Percentiles rank a stretch among this genome's conserved stretches.
Conservation (phyloP, 2,888 invertebrate genomes). For the Zeuzera pyrina region DNA sequence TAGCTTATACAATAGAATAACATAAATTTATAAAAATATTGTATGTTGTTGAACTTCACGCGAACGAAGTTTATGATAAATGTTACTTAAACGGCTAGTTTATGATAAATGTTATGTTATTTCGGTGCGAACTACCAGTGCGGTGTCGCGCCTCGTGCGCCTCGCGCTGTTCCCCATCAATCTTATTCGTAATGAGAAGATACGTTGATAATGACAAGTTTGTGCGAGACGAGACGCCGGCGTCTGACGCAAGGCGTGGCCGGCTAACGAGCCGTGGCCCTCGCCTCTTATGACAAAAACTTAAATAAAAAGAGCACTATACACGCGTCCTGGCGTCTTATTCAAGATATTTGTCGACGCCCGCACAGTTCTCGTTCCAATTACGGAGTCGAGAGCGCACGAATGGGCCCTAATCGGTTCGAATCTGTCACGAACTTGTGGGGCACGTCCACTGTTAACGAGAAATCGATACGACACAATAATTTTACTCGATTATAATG, state of each 20-base stretch:
- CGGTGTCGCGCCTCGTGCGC: constrained; percentile 10
- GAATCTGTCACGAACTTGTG: constrained; percentile 25
- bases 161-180: constrained; percentile 34
- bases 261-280: constrained; percentile 38
- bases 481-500: too few species aligned
- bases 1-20: too few species aligned
- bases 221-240: constrained; percentile 12
- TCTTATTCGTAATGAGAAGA: constrained; percentile 38
- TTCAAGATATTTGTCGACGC: constrained; percentile 39
- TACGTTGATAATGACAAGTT: constrained; percentile 35
- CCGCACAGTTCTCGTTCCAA: constrained; percentile 43
- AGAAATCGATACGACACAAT: constrained; percentile 30
- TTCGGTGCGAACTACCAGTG: constrained; percentile 22
- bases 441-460: constrained; percentile 19
- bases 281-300: constrained; percentile 18
- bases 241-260: constrained; percentile 29
- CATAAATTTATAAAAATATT: too few species aligned
- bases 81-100: constrained; percentile 2
- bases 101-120: constrained; percentile 21
- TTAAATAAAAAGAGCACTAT: constrained; percentile 9
- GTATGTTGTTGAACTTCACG: too few species aligned
- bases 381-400: constrained; percentile 51
- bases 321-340: constrained; percentile 16
- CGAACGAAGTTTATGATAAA: constrained; percentile 15
- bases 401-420: constrained; percentile 42